phyloP scores from a whole-genome alignment of 2,888 invertebrate genomes.

The Muscina levida region DNA sequence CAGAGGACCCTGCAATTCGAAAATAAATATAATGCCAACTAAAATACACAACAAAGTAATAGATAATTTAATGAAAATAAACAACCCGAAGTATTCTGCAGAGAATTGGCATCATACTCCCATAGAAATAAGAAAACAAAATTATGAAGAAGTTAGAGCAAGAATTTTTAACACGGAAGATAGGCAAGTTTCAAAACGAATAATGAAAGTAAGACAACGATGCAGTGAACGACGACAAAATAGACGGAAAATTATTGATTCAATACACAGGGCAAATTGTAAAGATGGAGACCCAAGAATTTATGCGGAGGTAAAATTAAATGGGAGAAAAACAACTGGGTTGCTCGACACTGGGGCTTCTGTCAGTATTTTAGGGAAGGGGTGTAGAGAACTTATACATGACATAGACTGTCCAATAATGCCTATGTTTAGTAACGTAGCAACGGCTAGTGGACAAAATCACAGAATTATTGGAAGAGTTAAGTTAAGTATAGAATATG shows the following conservation, averaged over 20 bases:
- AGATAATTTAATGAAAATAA: not conserved
- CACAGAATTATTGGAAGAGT: slow-evolving; percentile 1
- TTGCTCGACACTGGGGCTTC: slow-evolving; percentile 7
- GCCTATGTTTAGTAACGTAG: not conserved
- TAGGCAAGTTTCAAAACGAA: not conserved
- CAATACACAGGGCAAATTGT: not conserved
- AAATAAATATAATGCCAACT: too few relatives aligned
- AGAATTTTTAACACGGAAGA: not conserved
- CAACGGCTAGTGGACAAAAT: slow-evolving; percentile 27
- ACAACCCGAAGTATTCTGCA: not conserved
- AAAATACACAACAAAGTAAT: not conserved
- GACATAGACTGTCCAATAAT: not conserved
- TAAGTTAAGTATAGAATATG: not conserved
- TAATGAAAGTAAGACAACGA: slow-evolving; percentile 5
- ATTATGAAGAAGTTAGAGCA: not conserved
- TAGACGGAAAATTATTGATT: not conserved
- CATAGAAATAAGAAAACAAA: not conserved
- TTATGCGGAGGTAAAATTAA: not conserved
- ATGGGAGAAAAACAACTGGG: not conserved
- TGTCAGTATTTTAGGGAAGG: slow-evolving; percentile 15
- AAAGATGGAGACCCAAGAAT: not conserved
- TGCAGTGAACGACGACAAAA: not conserved
- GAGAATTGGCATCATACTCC: not conserved
- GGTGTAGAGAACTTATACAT: not conserved
- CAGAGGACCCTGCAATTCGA: not conserved